These are phyloP conservation scores for Melanitta fusca DNA, from an alignment of 2,797 vertebrate genomes.

Conservation along the genomic window DNA sequence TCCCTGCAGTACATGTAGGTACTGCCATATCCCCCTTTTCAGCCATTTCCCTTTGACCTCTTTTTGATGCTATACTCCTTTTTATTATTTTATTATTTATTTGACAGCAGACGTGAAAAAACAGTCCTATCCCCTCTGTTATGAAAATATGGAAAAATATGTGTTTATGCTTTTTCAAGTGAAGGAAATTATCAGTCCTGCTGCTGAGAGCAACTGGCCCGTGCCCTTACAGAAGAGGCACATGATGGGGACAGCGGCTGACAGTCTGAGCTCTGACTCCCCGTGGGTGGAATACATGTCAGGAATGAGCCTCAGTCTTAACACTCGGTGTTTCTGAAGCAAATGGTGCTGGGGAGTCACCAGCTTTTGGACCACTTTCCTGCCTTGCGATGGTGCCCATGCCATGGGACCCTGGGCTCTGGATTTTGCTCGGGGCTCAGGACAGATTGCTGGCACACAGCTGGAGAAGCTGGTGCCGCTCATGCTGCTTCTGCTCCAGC, in stretches of 20 bases:
- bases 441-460: background rate
- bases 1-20: background rate
- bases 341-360: background rate
- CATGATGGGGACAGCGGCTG: rapidly evolving
- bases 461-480: rapidly evolving
- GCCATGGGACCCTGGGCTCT: rapidly evolving
- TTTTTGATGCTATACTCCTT: background rate
- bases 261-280: background rate
- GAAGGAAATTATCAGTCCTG: background rate
- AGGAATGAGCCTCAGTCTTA: background rate
- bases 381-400: background rate
- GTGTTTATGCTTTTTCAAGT: background rate
- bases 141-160: background rate
- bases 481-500: background rate
- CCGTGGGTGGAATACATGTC: background rate
- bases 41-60: background rate
- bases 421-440: rapidly evolving
- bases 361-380: background rate
- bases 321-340: background rate
- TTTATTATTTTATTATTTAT: background rate
- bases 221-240: background rate
- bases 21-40: background rate
- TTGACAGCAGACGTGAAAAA: background rate
- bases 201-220: background rate
- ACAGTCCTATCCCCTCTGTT: background rate